Base-by-base conservation (phyloP, 2,888 invertebrate species). In the Oligia strigilis region DNA sequence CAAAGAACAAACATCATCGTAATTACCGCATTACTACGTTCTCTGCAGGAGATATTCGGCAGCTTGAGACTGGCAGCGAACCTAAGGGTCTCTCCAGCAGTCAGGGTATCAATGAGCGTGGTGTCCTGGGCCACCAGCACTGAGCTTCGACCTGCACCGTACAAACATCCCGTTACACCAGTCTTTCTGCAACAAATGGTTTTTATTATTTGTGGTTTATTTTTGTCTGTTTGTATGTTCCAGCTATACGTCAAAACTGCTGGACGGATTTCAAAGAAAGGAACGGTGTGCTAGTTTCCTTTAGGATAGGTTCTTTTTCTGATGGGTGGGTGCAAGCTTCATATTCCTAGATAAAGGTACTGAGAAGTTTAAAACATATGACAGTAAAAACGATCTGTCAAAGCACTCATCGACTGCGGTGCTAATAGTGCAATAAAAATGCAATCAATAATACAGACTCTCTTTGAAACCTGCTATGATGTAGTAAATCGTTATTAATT, bases 11-110 rank as follows among this genome's bases (percentile, higher is more conserved):
- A 17, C n/a, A 2, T 19, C 0, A 23, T 29, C 8, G 49, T 67
- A 82, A 88, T 91, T 90, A 96, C 97, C 87, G 92, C 92, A 76
- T 93, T 90, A 17, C 75, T 84, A 40, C 94, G 92, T 74, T 97
- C 96, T 82, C 92, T 88, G 11, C 85, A 76, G 5, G 90, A 90
- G 0, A 91, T 87, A 23, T 92, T 91, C 0, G 97, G 96, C 73
- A 99, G 97, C 95, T 99, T 99, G 2, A 99, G 97, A 89, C 98
- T 98, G 0, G 99, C 98, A 0, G 99, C 98, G 82, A 99, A 98
- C 90, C 97, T 97, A 97, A 99, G 98, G 0, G 99, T 98, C 95
- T 99, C 99, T 73, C 97, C 97, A 0, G 99, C 98, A 0, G 99
- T 99, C 40, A 99, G 97, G 78, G 98, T 97, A 23, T 98, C 98